phyloP scores from a whole-genome alignment of 2,888 invertebrate genomes.

The Epiblema foenella region DNA sequence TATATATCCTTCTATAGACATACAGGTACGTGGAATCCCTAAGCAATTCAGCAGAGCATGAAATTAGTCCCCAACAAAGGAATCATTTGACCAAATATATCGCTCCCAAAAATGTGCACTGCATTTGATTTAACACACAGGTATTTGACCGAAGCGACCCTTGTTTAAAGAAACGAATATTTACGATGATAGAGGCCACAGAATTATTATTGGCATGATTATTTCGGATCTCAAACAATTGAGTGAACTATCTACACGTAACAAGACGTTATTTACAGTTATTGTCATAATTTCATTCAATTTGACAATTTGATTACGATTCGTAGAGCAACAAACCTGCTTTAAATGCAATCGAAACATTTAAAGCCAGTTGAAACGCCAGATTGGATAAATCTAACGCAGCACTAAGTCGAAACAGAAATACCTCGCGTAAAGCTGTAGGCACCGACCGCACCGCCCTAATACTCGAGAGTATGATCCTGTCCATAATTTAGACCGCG shows the following conservation, averaged over 20 bases:
- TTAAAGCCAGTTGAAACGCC: constrained; percentile 54
- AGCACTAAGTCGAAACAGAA: constrained; percentile 58
- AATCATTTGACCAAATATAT: constrained; percentile 68
- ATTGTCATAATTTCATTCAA: constrained; percentile 63
- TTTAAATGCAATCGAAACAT: constrained; percentile 58
- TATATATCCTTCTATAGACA: constrained; percentile 48
- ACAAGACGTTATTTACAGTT: constrained; percentile 62
- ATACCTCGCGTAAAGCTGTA: constrained; percentile 62
- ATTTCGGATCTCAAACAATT: constrained; percentile 64
- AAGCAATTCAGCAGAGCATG: constrained; percentile 62
- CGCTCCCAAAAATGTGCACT: constrained; percentile 60
- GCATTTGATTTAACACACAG: constrained; percentile 75
- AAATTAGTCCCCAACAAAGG: constrained; percentile 70
- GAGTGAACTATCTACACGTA: constrained; percentile 61
- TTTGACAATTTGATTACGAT: constrained; percentile 58
- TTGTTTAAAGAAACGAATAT: constrained; percentile 47
- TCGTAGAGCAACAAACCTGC: constrained; percentile 55
- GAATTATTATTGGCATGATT: constrained; percentile 66
- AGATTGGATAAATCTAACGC: constrained; percentile 58
- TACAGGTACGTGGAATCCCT: constrained; percentile 53
- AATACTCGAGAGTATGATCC: constrained; percentile 39
- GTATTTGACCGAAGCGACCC: constrained; percentile 75
- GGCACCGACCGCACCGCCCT: constrained; percentile 18
- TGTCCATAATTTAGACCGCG: constrained; percentile 37
- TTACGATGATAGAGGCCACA: constrained; percentile 58